Conservation (phyloP, 2,888 invertebrate species). For the Pimpla rufipes region DNA sequence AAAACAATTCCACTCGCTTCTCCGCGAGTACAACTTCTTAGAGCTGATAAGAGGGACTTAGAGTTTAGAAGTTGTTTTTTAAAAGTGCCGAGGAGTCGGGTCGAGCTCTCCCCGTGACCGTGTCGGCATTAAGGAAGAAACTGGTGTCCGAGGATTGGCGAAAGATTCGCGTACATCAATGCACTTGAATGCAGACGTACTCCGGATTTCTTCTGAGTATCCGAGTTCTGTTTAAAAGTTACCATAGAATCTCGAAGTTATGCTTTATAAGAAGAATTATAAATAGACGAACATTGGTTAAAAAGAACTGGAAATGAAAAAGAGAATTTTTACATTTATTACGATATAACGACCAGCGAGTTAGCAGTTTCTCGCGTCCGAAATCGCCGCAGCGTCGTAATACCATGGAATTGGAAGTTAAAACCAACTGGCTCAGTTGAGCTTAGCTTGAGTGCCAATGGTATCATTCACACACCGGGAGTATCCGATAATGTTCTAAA, state of each 20-base stretch:
- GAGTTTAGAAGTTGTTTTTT: background rate
- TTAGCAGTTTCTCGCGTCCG: too few species aligned
- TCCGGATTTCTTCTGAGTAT: background rate
- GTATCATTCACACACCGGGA: constrained; percentile 31
- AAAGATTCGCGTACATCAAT: background rate
- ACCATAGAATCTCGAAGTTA: background rate
- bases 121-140: background rate
- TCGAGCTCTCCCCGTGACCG: background rate
- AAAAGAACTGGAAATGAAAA: background rate
- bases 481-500: constrained; percentile 45
- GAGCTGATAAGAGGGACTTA: constrained; percentile 20
- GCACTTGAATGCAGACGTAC: background rate
- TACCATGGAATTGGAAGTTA: background rate
- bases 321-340: background rate
- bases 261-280: background rate
- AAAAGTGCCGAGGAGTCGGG: background rate
- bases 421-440: background rate
- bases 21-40: background rate
- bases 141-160: background rate
- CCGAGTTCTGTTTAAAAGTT: background rate
- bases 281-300: background rate
- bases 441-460: constrained; percentile 21
- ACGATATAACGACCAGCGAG: too few species aligned
- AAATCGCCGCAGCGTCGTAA: background rate
- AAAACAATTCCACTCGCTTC: background rate